Evolutionary conservation across 2,113 vertebrate species (phyloP), one percentile per base, ranked within the genome.

Genomic region (Phoenicopterus ruber): DNA sequence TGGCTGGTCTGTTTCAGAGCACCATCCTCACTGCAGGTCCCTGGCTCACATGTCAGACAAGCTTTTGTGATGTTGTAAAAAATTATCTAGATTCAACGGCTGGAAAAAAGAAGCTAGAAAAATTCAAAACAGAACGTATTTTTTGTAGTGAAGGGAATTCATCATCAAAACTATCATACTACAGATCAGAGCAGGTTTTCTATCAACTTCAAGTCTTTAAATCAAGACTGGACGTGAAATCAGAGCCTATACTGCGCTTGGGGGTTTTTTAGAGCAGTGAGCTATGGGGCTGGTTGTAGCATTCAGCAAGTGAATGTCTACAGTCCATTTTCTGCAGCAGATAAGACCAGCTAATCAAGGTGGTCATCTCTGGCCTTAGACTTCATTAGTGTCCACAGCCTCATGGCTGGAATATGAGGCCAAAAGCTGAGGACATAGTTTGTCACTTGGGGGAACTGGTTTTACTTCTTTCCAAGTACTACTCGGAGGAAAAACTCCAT

Each of bases 381-480:
- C 20, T 76, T 32, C 9, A 0, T 12, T 70, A 77, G 14, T 9
- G 26, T 44, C 36, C 55, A 10, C 4, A 70, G 72, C 36, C 26
- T 67, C 38, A 12, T 0, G 1, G 13, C 31, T n/a, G 63, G 20
- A 86, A 62, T 3, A 61, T 0, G 17, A 78, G 10, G 32, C 72
- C 65, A 82, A 82, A 86, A 81, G 19, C 76, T n/a, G 72, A 88
- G 14, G 59, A 50, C 28, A 58, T 7, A 10, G 28, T 54, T 63
- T 79, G 49, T 18, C n/a, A 17, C 76, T 92, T 17, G 22, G 36
- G 25, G 44, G 52, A 91, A 57, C 1, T 54, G 47, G 9, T 58
- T 91, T 86, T 32, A 15, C 24, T 44, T 57, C 78, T 91, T 52
- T 74, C 22, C 44, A 54, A 74, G 38, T 4, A 13, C 57, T 54